A percentile compares a stretch with the other conserved stretches of the same genome.
These are phyloP conservation scores for Macaria liturata DNA, from an alignment of 2,888 invertebrate species.

Conservation along the genomic window DNA sequence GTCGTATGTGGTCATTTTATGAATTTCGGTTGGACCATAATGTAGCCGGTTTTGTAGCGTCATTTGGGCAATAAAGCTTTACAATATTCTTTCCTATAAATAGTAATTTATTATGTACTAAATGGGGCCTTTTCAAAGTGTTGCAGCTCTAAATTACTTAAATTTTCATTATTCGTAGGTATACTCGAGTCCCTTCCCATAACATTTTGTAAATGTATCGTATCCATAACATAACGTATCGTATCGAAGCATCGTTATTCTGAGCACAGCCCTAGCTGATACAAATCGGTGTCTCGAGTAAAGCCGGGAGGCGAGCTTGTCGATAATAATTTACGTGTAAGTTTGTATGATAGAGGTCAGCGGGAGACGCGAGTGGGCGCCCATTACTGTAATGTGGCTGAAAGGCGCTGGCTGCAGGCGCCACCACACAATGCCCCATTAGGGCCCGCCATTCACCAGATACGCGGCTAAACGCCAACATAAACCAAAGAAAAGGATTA, in stretches of 20 bases:
- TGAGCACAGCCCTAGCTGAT: conserved; percentile 4
- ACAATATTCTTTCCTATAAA: conserved; percentile 11
- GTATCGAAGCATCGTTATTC: too few species aligned
- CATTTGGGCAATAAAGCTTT: conserved; percentile 33
- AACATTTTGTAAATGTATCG: too few species aligned
- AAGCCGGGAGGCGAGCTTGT: conserved; percentile 16
- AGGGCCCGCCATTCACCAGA: conserved; percentile 46
- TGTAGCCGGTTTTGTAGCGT: conserved; percentile 33
- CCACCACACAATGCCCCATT: conserved; percentile 59
- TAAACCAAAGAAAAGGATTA: conserved; percentile 23
- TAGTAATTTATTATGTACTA: conserved; percentile 16
- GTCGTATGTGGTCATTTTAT: conserved; percentile 48
- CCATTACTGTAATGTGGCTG: conserved; percentile 52
- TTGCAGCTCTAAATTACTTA: conserved; percentile 1
- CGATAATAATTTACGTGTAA: conserved; percentile 24
- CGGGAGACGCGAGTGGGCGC: conserved; percentile 49
- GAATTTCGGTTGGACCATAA: conserved; percentile 32
- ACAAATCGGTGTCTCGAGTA: conserved; percentile 11
- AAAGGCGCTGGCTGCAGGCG: conserved; percentile 46
- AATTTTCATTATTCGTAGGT: neutral
- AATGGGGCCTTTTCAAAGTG: conserved; percentile 12
- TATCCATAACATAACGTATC: too few species aligned
- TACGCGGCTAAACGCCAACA: conserved; percentile 27
- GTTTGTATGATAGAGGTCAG: conserved; percentile 38
- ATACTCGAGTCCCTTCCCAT: too few species aligned